Evolutionary conservation across 2,797 vertebrate species (phyloP).

Genomic region (Basileuterus tristriatus): DNA sequence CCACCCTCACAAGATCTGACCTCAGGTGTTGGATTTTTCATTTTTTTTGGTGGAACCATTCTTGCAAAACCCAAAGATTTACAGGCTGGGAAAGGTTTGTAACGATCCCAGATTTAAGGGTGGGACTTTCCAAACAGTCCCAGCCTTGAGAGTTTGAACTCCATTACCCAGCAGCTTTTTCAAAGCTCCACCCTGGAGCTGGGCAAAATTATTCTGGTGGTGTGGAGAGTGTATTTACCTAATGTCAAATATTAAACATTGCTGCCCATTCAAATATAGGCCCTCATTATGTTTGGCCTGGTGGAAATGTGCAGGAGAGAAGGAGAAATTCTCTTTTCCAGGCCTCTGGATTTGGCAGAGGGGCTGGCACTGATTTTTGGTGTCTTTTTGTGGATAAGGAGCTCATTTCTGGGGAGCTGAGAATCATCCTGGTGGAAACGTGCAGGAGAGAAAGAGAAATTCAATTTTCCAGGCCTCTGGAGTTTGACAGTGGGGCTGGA

Average conservation of each 20-base stretch:
- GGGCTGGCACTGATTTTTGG: not conserved
- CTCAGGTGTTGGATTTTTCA: slow-evolving; percentile 29
- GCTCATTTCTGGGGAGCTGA: not conserved
- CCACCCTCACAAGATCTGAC: slow-evolving; percentile 4
- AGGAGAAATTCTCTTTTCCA: slow-evolving; percentile 38
- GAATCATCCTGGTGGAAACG: too few species aligned
- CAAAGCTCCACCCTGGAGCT: slow-evolving; percentile 56
- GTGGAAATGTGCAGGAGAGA: slow-evolving; percentile 49
- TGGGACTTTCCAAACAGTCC: slow-evolving; percentile 53
- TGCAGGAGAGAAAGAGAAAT: too few species aligned
- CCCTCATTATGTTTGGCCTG: slow-evolving; percentile 50
- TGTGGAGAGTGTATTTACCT: slow-evolving; percentile 49
- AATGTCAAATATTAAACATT: slow-evolving; percentile 61
- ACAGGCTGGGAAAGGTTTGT: slow-evolving; percentile 55
- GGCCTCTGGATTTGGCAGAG: not conserved
- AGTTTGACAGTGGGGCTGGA: too few species aligned
- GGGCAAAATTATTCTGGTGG: slow-evolving; percentile 47
- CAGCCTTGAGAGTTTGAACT: slow-evolving; percentile 52
- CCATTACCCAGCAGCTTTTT: slow-evolving; percentile 61
- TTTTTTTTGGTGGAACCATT: slow-evolving; percentile 12
- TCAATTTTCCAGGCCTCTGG: too few species aligned
- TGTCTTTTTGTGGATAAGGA: not conserved
- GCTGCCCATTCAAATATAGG: slow-evolving; percentile 61
- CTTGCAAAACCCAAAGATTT: slow-evolving; percentile 56
- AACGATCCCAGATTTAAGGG: slow-evolving; percentile 44